phyloP scores from a whole-genome alignment of 2,113 vertebrate genomes.

The Mesoclemmys tuberculata region DNA sequence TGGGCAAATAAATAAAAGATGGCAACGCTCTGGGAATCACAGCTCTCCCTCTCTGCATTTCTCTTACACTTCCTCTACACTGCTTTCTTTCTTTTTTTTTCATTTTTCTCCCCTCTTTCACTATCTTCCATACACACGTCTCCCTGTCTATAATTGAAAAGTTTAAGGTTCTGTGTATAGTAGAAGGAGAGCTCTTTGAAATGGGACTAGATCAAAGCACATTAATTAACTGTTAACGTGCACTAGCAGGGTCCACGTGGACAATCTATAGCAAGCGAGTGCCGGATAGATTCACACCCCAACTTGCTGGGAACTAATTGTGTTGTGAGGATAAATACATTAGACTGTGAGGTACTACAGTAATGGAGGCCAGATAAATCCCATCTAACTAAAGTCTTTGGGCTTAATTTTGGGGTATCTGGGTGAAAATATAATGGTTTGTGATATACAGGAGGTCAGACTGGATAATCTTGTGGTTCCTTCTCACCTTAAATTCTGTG shows the following conservation, averaged over 20 bases:
- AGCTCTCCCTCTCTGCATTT: conserved; percentile 4
- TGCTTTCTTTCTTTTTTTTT: neutral
- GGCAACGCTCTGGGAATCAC: neutral
- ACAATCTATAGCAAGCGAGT: neutral
- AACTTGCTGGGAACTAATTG: neutral
- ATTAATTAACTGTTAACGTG: neutral
- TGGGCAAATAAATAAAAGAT: conserved; percentile 63
- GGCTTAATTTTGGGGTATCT: neutral
- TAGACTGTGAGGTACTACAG: neutral
- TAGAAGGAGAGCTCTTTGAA: neutral
- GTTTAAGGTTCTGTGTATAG: neutral
- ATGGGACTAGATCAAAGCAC: neutral
- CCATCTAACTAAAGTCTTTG: neutral
- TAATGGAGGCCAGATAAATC: neutral
- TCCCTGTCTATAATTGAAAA: neutral
- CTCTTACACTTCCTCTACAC: neutral
- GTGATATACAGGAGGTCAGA: neutral
- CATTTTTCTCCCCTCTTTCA: neutral
- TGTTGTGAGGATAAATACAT: neutral
- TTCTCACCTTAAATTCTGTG: neutral
- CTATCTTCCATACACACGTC: neutral
- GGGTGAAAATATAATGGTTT: neutral
- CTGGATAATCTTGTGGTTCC: neutral
- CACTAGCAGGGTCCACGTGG: neutral
- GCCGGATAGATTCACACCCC: neutral